Evolutionary conservation across 2,113 vertebrate genomes (phyloP).

Genomic region (Lepisosteus oculatus): DNA sequence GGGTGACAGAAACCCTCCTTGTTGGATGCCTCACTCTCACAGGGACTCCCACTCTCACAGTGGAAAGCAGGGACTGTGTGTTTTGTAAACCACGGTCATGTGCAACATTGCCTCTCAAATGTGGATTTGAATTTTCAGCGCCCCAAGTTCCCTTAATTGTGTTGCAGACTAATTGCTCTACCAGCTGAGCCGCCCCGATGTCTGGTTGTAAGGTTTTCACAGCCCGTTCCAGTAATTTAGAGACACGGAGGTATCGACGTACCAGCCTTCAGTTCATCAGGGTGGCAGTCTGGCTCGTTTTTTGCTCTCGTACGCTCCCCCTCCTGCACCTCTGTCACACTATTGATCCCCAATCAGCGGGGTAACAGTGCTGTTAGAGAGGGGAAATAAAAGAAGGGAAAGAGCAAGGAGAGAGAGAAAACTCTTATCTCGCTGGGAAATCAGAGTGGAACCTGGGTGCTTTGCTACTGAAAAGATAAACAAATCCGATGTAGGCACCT

Average conservation of each 20-base stretch:
- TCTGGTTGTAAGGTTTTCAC: conserved; percentile 37
- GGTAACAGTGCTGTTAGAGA: conserved; percentile 49
- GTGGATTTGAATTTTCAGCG: too few relatives aligned
- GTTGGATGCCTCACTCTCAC: too few relatives aligned
- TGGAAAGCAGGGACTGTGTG: too few relatives aligned
- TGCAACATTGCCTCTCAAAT: too few relatives aligned
- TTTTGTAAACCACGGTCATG: too few relatives aligned
- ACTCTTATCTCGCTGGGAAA: conserved; percentile 61
- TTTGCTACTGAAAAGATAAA: conserved; percentile 52
- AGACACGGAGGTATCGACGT: conserved; percentile 55
- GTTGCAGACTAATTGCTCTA: neutral
- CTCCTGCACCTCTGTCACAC: conserved; percentile 45
- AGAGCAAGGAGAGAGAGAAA: conserved; percentile 26
- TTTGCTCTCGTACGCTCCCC: conserved; percentile 61
- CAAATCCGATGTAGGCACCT: conserved; percentile 36
- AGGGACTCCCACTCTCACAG: too few relatives aligned
- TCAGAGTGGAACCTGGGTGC: conserved; percentile 47
- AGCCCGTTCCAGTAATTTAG: conserved; percentile 62
- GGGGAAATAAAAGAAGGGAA: conserved; percentile 26
- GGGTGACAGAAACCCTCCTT: too few relatives aligned
- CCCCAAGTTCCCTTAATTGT: too few relatives aligned
- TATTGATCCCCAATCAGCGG: conserved; percentile 55
- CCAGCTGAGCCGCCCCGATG: conserved; percentile 11
- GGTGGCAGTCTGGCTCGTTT: conserved; percentile 61
- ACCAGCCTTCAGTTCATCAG: conserved; percentile 64